Conservation (phyloP, 2,797 vertebrate genomes). For the Oryzias sinensis region DNA sequence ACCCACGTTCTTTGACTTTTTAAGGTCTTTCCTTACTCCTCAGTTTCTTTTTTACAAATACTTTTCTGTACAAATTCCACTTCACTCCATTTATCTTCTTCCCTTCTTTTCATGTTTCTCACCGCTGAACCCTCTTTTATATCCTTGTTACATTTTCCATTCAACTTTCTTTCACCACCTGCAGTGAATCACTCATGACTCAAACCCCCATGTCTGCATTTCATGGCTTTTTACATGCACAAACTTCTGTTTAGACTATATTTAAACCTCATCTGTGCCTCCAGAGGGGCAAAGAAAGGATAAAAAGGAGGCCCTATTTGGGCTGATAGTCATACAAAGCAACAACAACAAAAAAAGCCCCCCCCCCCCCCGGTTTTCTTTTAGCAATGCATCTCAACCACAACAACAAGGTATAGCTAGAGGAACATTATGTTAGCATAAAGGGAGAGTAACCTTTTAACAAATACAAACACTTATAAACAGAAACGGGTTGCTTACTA, state of each 20-base stretch:
- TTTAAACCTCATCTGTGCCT: constrained; percentile 69
- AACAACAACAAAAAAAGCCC: constrained; percentile 20
- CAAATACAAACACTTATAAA: constrained; percentile 16
- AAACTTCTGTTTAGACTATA: constrained; percentile 71
- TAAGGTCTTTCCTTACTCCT: constrained; percentile 9
- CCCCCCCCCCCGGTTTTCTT: constrained; percentile 27
- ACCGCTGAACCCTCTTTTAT: constrained; percentile 10
- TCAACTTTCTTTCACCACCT: constrained; percentile 31
- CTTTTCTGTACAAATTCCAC: constrained; percentile 18
- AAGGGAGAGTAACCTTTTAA: not conserved
- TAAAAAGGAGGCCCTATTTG: constrained; percentile 72
- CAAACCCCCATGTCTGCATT: constrained; percentile 44
- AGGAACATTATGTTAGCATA: not conserved
- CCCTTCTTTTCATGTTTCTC: constrained; percentile 11
- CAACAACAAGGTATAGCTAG: constrained; percentile 34
- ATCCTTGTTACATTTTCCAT: constrained; percentile 11
- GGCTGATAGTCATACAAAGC: constrained; percentile 57
- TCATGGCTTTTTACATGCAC: constrained; percentile 21
- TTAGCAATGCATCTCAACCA: constrained; percentile 35
- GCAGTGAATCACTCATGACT: constrained; percentile 44
- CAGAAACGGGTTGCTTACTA: constrained; percentile 36
- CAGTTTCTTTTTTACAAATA: constrained; percentile 13
- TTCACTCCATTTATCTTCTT: constrained; percentile 19
- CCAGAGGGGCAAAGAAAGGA: constrained; percentile 51
- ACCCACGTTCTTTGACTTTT: constrained; percentile 4